Conservation (phyloP, 2,113 vertebrate species). For the Bos javanicus region DNA sequence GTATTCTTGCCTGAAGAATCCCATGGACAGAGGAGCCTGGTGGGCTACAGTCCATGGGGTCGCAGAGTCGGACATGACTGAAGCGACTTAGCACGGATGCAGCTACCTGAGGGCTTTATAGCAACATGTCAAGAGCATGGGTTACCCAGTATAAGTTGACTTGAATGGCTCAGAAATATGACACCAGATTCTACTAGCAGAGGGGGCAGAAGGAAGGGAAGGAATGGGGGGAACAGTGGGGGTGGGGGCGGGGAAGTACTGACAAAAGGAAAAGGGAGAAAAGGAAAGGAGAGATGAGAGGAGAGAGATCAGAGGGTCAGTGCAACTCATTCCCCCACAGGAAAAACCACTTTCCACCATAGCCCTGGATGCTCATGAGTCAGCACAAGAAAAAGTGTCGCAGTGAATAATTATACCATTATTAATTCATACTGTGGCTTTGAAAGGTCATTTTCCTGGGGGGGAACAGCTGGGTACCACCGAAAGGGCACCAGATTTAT, state of each 20-base stretch:
- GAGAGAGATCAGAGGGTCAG: not conserved
- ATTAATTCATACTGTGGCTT: not conserved
- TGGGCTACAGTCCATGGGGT: not conserved
- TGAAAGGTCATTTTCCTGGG: not conserved
- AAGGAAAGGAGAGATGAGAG: not conserved
- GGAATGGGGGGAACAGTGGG: accelerated
- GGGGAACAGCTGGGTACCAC: not conserved
- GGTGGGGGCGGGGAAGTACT: accelerated
- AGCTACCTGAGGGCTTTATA: not conserved
- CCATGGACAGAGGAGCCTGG: not conserved
- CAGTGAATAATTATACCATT: not conserved
- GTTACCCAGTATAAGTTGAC: not conserved
- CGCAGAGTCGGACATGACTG: accelerated
- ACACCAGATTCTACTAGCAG: not conserved
- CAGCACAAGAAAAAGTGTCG: not conserved
- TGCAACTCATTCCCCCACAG: not conserved
- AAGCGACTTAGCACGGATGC: not conserved
- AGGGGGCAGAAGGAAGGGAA: not conserved
- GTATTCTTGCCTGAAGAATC: not conserved
- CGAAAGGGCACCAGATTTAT: not conserved
- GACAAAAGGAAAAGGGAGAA: not conserved
- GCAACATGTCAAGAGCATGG: not conserved
- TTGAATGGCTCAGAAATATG: not conserved
- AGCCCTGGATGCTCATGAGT: not conserved
- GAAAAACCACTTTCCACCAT: not conserved